These are phyloP conservation scores for Acanthopleura granulata DNA, from an alignment of 2,888 invertebrate genomes.

Conservation along the genomic window DNA sequence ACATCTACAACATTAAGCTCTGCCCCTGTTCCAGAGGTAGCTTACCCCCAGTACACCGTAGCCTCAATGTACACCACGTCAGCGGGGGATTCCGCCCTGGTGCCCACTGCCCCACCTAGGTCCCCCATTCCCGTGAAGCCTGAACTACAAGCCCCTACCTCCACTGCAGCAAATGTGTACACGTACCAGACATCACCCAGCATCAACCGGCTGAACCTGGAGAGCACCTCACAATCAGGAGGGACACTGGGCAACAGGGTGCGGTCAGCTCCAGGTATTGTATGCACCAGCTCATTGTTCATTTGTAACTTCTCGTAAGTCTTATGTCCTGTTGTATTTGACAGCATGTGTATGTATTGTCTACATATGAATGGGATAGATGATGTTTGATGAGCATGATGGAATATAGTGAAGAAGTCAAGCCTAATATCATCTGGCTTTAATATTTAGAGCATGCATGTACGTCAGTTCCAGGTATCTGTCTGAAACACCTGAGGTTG, in stretches of 20 bases:
- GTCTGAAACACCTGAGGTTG: too few relatives aligned
- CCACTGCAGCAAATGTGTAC: slow-evolving; percentile 27
- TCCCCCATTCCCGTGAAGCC: background rate
- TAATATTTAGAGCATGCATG: too few relatives aligned
- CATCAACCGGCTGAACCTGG: slow-evolving; percentile 44
- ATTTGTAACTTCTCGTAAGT: too few relatives aligned
- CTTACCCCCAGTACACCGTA: background rate
- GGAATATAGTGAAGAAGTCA: too few relatives aligned
- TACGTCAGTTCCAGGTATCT: too few relatives aligned
- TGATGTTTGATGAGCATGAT: too few relatives aligned
- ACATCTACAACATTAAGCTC: too few relatives aligned
- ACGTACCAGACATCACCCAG: slow-evolving; percentile 49
- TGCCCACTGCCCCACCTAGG: background rate
- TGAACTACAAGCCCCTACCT: background rate
- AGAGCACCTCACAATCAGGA: slow-evolving; percentile 35
- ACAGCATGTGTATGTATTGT: too few relatives aligned
- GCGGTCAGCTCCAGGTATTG: slow-evolving; percentile 53
- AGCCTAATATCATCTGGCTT: too few relatives aligned
- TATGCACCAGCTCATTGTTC: background rate
- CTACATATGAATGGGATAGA: too few relatives aligned
- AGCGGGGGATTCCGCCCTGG: background rate
- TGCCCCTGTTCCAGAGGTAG: too few relatives aligned
- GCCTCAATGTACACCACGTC: background rate
- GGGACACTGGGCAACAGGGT: slow-evolving; percentile 41
- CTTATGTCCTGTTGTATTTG: too few relatives aligned